These are phyloP conservation scores for Acrobasis consociella DNA, from an alignment of 2,888 invertebrate genomes.

Conservation along the genomic window DNA sequence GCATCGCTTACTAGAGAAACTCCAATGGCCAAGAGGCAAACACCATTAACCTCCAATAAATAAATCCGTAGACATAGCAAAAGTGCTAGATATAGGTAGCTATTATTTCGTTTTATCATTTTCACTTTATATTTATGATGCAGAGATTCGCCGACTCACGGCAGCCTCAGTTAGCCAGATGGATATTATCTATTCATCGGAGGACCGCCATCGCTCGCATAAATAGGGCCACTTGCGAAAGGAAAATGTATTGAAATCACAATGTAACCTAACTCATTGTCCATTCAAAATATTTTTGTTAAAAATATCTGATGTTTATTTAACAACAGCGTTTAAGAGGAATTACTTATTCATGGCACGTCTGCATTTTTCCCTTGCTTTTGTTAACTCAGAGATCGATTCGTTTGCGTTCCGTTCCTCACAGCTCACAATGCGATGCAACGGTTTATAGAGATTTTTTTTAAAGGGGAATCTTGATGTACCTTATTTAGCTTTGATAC, in stretches of 20 bases:
- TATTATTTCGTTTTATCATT: conserved; percentile 32
- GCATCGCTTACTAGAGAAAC: conserved; percentile 10
- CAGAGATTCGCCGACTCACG: conserved; percentile 70
- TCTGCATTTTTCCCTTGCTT: conserved; percentile 61
- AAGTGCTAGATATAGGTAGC: conserved; percentile 12
- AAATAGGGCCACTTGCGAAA: conserved; percentile 74
- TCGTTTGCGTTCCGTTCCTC: conserved; percentile 39
- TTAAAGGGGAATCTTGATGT: conserved; percentile 24
- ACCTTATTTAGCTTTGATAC: conserved; percentile 14
- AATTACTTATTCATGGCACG: conserved; percentile 73
- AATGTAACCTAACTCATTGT: conserved; percentile 74
- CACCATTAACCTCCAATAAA: conserved; percentile 21
- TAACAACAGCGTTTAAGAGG: conserved; percentile 70
- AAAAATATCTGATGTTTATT: conserved; percentile 60
- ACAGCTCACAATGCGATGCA: conserved; percentile 41
- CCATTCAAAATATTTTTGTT: conserved; percentile 64
- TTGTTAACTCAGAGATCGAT: conserved; percentile 56
- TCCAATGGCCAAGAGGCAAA: conserved; percentile 15
- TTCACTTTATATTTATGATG: conserved; percentile 49
- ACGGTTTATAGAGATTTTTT: conserved; percentile 36
- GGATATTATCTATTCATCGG: conserved; percentile 77
- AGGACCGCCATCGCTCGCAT: conserved; percentile 60
- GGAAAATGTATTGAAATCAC: conserved; percentile 80
- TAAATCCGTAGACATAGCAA: conserved; percentile 19
- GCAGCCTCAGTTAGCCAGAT: conserved; percentile 67